Base-by-base conservation (phyloP, 2,888 invertebrate genomes). In the Sinohyriopsis cumingii region DNA sequence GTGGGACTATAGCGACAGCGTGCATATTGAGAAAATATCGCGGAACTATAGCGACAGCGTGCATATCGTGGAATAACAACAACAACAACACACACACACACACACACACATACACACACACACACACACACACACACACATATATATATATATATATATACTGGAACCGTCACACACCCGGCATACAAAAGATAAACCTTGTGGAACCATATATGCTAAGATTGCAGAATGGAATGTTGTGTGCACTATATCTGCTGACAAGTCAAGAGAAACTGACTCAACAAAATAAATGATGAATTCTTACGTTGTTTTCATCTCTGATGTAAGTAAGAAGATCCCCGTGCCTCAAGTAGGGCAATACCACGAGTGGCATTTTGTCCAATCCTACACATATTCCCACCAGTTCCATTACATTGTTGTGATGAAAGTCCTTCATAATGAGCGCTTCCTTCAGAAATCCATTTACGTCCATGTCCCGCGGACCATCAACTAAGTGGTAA, bases 371-470 rank as follows among this genome's bases (percentile, higher is more conserved):
- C 77, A 89, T 87, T 25, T 88, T 88, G 66, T 89, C 87, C n/a
- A 88, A 83, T 55, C 90, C 89, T 65, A 91, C 87, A 69, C 90
- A 89, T 54, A 92, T 91, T 20, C 92, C 92, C 24, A 91, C 88
- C 66, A 92, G 82, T 12, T 87, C 83, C 28, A 92, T 84, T 4
- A 92, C 91, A 80, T 92, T 91, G 3, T 86, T 84, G 83, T 92
- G 92, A 74, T 91, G 88, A 77, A 92, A 91, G 73, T 91, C 91
- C 68, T 91, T 91, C 92, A 92, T 92, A 65, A 91, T 88, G 57
- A 91, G 83, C 0, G 91, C 92, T 84, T 92, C 92, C 25, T 91
- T 88, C 55, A 92, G 83, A 76, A 92, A 92, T 55, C 87, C 86
- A 54, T 81, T 73, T 22, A 86, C 74, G 68, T 87, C 84, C 22